phyloP scores from a whole-genome alignment of 2,797 vertebrate genomes.

The Sebastes hopkinsi region DNA sequence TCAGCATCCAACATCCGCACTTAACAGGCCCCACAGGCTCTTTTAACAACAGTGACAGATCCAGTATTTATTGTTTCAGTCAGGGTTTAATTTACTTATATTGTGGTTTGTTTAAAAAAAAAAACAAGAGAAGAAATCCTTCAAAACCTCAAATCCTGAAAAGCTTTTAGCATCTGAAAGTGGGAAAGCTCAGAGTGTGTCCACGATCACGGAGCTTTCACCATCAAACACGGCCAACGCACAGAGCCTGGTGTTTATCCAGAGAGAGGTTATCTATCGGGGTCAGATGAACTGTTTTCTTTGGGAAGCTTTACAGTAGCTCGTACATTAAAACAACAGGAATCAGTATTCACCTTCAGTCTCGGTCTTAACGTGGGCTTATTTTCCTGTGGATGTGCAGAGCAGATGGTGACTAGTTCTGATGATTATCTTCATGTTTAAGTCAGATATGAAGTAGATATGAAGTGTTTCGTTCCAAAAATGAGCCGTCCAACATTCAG shows the following conservation, averaged over 20 bases:
- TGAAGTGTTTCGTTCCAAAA: conserved; percentile 57
- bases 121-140: not conserved
- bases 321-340: conserved; percentile 1
- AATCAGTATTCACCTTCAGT: conserved; percentile 27
- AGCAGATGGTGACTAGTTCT: conserved; percentile 55
- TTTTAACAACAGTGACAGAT: not conserved
- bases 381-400: conserved; percentile 46
- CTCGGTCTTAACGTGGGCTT: conserved; percentile 22
- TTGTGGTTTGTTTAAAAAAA: not conserved
- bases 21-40: conserved; percentile 27
- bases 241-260: conserved; percentile 23
- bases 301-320: conserved; percentile 36
- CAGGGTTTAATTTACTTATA: not conserved
- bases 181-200: conserved; percentile 5
- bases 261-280: conserved; percentile 24
- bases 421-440: conserved; percentile 51
- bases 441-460: conserved; percentile 46
- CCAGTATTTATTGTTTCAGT: not conserved
- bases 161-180: conserved; percentile 18
- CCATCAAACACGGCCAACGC: conserved; percentile 12
- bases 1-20: not conserved
- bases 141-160: not conserved
- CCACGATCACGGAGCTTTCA: conserved; percentile 1
- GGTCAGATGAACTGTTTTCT: conserved; percentile 29
- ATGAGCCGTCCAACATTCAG: conserved; percentile 20